Base-by-base conservation (phyloP, 2,113 vertebrate genomes). In the Spea multiplicata region DNA sequence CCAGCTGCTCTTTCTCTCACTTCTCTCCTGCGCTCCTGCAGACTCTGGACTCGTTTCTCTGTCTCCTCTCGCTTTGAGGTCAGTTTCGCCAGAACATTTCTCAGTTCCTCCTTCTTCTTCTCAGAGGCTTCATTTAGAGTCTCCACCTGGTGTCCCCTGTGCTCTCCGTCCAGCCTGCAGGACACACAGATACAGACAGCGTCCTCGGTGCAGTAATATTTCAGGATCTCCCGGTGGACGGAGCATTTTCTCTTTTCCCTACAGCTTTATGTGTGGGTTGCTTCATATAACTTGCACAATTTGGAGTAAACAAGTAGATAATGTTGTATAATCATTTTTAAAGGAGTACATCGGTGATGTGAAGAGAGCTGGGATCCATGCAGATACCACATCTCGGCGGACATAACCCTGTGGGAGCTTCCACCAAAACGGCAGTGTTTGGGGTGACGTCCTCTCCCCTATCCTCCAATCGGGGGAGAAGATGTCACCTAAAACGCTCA, bases 171-270 rank as follows among this genome's bases (percentile, higher is more conserved):
- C 73, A 84, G 79, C 0, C 83, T 72, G 67, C 86, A 89, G 49
- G 87, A 61, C 30, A 88, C 86, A 0, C 88, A 88, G 48, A 88
- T 67, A 47, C 82, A 78, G 64, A 83, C 73, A 5, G 67, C 81
- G 0, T 89, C 86, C 0, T 87, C 82, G 30, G 81, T 73, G 0
- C 88, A 88, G 74, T 74, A 86, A 74, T 86, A 86, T 7, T 88
- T 84, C 53, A 88, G 81, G 73, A 86, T 82, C 62, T 89, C 84
- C 66, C n/a, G 74, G 68, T 88, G 87, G 7, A 82, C 65, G 62
- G 74, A 80, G 0, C 86, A 87, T 80, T 67, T 80, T 67, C 64
- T 44, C 76, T 17, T 80, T 0, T 48, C 30, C 30, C 30, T 30
- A 30, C 30, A 30, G 30, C 30, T 30, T 30, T 30, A 30, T 30